Evolutionary conservation across 2,113 vertebrate genomes (phyloP), one percentile per base, ranked within the genome.

Genomic region (Platanista minor): DNA sequence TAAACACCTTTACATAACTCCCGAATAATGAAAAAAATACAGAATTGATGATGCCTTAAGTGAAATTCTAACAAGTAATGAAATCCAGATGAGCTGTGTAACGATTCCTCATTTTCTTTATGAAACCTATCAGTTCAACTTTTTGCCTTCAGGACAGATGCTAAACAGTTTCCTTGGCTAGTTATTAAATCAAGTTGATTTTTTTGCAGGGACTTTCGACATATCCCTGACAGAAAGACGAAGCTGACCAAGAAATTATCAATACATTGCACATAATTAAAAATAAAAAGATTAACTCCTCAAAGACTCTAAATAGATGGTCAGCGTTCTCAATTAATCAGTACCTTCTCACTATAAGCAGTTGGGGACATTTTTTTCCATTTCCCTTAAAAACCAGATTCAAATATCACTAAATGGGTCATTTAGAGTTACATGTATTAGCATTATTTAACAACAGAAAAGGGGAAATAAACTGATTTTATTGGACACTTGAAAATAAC

Each of bases 371-470:
- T 62, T 95, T 95, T 43, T 94, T 93, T 72, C 88, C 33, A 88
- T 92, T 61, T 96, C 84, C 41, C 27, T 94, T 86, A 96, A 96
- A 20, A 90, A 97, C 80, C 75, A 97, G 62, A 97, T 98, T 97
- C 91, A 97, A 93, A 98, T 97, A 94, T 57, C 81, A 95, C 84
- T 94, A 98, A 98, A 88, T 77, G 31, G 3, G 29, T 97, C 46
- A 97, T 96, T 97, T 95, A 95, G 87, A 98, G 94, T 97, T 97
- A 97, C 12, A 97, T 92, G 97, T 96, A 98, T 96, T 84, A 36
- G 64, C 74, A 81, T 92, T 97, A 77, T 90, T 97, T 96, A 95
- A 90, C 20, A 91, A 95, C 75, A 64, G 27, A 92, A 98, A 96
- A 92, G 69, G 84, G 31, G 89, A 98, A 59, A 62, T 94, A 85